Conservation (phyloP, 2,797 vertebrate genomes). For the Lithobates pipiens region DNA sequence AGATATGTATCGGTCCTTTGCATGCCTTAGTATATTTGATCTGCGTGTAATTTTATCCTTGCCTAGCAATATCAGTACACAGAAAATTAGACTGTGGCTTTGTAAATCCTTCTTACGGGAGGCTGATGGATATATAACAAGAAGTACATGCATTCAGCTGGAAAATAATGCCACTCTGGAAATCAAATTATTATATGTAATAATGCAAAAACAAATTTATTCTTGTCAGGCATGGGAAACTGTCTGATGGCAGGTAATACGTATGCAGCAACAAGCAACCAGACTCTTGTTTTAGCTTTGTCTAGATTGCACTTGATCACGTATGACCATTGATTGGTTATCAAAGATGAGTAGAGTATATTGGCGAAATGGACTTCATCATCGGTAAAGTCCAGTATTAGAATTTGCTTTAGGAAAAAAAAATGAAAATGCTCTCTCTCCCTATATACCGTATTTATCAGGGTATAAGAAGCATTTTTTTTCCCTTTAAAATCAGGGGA, state of each 20-base stretch:
- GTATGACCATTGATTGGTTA: too few relatives aligned
- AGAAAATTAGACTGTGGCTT: conserved; percentile 30
- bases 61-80: conserved; percentile 16
- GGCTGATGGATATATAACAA: conserved; percentile 3
- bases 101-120: conserved; percentile 20
- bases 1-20: conserved; percentile 31
- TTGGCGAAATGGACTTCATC: too few relatives aligned
- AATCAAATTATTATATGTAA: neutral
- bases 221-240: neutral
- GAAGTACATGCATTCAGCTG: neutral
- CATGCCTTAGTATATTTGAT: conserved; percentile 40
- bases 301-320: too few relatives aligned
- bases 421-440: too few relatives aligned
- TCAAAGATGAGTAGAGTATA: too few relatives aligned
- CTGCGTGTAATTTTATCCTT: conserved; percentile 32
- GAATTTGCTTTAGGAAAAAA: too few relatives aligned
- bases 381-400: too few relatives aligned
- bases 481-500: too few relatives aligned
- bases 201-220: neutral
- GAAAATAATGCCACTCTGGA: neutral
- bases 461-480: too few relatives aligned
- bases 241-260: neutral
- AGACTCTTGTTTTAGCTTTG: too few relatives aligned
- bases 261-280: too few relatives aligned
- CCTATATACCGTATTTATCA: too few relatives aligned